Conservation (phyloP, 2,797 vertebrate genomes). For the Mastacembelus armatus region DNA sequence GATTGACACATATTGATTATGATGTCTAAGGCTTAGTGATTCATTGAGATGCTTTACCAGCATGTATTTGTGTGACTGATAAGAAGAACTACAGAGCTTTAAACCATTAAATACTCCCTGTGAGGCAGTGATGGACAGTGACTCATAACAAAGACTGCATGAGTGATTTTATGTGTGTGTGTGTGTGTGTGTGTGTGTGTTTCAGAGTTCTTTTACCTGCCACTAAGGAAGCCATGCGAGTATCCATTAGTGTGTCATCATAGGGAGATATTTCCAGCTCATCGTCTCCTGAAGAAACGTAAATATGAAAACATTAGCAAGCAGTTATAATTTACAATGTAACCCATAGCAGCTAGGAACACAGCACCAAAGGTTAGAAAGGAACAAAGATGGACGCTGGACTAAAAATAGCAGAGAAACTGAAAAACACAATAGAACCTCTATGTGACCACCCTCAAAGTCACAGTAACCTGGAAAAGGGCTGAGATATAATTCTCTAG, state of each 20-base stretch:
- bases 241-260: slow-evolving; percentile 87
- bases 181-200: slow-evolving; percentile 6
- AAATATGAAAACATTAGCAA: background rate
- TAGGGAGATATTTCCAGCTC: slow-evolving; percentile 91
- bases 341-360: background rate
- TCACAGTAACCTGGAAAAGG: background rate
- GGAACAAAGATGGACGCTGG: slow-evolving; percentile 1
- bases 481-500: too few relatives aligned
- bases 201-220: slow-evolving; percentile 62
- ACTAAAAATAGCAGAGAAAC: background rate
- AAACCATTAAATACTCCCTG: slow-evolving; percentile 17
- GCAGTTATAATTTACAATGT: slow-evolving; percentile 20
- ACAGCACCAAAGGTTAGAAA: too few relatives aligned
- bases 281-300: slow-evolving; percentile 83
- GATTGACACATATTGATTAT: slow-evolving; percentile 33
- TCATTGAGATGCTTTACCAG: slow-evolving; percentile 13
- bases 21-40: slow-evolving; percentile 17
- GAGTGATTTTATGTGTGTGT: background rate
- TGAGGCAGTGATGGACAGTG: slow-evolving; percentile 25
- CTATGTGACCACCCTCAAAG: background rate
- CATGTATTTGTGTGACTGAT: background rate
- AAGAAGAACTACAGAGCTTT: slow-evolving; percentile 5
- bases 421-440: background rate
- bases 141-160: background rate
- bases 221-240: slow-evolving; percentile 85